These are phyloP conservation scores for Malthinus flaveolus DNA, from an alignment of 2,888 invertebrate genomes.

Conservation along the genomic window DNA sequence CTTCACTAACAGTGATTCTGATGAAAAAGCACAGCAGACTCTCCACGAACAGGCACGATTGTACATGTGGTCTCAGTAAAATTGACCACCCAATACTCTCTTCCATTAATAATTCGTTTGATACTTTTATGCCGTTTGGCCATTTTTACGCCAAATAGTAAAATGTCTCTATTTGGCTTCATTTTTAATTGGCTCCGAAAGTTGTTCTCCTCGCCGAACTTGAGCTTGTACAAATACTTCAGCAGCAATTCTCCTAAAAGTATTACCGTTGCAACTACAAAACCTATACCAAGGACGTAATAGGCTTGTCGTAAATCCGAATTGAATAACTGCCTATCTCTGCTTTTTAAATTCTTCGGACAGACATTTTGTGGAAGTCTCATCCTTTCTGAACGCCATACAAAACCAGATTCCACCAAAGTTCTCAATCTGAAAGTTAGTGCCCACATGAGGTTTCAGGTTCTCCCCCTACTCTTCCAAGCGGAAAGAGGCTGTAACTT, in stretches of 20 bases:
- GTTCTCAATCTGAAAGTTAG: constrained; percentile 62
- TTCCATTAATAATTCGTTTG: constrained; percentile 69
- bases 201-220: no score
- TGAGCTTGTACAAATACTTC: no score
- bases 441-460: not conserved
- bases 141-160: no score
- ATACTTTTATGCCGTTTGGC: no score
- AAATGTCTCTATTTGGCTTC: no score
- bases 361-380: constrained; percentile 77
- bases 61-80: constrained; percentile 63
- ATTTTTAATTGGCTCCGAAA: no score
- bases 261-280: constrained; percentile 41
- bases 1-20: no score
- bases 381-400: constrained; percentile 65
- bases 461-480: no score
- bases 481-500: constrained; percentile 44
- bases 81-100: constrained; percentile 73
- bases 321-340: constrained; percentile 75
- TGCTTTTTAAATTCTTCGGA: constrained; percentile 78
- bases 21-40: constrained; percentile 78
- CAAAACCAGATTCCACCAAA: constrained; percentile 76
- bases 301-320: constrained; percentile 81
- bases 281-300: constrained; percentile 71
- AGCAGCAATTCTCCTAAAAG: no score
- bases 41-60: constrained; percentile 73